These are phyloP conservation scores for Intellagama lesueurii DNA, from an alignment of 2,797 vertebrate genomes.

Conservation along the genomic window DNA sequence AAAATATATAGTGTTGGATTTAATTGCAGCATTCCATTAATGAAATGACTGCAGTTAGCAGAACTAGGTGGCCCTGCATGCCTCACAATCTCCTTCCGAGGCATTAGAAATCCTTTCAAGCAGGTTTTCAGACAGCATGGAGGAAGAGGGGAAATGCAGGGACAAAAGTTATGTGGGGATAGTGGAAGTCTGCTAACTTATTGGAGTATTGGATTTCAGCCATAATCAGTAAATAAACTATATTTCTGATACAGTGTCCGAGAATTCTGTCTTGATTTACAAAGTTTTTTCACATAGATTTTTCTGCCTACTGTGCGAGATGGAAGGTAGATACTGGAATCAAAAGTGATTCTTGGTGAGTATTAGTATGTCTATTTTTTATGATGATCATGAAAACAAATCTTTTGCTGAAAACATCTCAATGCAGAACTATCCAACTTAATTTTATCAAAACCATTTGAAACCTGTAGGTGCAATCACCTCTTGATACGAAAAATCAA, in stretches of 20 bases:
- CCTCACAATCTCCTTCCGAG: not conserved
- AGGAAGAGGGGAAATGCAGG: not conserved
- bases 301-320: not conserved
- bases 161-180: not conserved
- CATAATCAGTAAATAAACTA: not conserved
- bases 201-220: not conserved
- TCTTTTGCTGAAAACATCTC: not conserved
- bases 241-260: not conserved
- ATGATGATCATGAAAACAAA: not conserved
- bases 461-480: not conserved
- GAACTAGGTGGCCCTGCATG: not conserved
- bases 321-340: not conserved
- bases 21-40: not conserved
- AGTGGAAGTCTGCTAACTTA: not conserved
- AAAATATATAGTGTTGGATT: not conserved
- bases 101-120: not conserved
- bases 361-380: not conserved
- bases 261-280: not conserved
- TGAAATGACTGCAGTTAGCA: not conserved
- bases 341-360: not conserved
- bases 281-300: not conserved
- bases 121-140: not conserved
- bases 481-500: not conserved
- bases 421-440: not conserved
- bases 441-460: not conserved